phyloP scores from a whole-genome alignment of 2,888 invertebrate genomes.

The Himalopsyche kuldschensis region DNA sequence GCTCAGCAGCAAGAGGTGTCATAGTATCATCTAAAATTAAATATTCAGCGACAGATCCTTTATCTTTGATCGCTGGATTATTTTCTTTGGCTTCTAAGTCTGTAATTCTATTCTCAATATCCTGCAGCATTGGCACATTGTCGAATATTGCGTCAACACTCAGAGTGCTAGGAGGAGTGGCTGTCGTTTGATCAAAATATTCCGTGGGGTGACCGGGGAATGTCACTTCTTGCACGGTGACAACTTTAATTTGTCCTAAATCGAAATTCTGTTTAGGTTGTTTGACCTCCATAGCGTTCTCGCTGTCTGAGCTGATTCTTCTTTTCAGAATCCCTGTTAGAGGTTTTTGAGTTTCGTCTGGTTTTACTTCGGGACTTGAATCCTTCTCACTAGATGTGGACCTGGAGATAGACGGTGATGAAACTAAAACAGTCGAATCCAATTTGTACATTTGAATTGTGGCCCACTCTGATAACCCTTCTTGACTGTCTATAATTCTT shows the following conservation, averaged over 20 bases:
- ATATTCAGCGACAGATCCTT: conserved; percentile 46
- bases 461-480: conserved; percentile 36
- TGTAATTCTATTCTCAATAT: conserved; percentile 24
- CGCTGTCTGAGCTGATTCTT: conserved; percentile 25
- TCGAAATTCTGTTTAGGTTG: conserved; percentile 19
- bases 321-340: conserved; percentile 33
- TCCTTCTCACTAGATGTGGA: conserved; percentile 22
- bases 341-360: conserved; percentile 10
- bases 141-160: conserved; percentile 1
- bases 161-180: conserved; percentile 34
- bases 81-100: conserved; percentile 31
- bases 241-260: conserved; percentile 8
- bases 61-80: conserved; percentile 42
- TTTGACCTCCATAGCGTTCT: conserved; percentile 41
- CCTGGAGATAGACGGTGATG: not conserved
- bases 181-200: not conserved
- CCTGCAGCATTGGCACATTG: conserved; percentile 21
- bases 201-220: not conserved
- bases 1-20: not conserved
- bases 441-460: conserved; percentile 44
- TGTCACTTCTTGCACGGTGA: conserved; percentile 13
- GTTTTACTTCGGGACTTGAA: conserved; percentile 34
- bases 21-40: conserved; percentile 45
- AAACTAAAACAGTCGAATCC: conserved; percentile 45
- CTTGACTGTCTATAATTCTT: conserved; percentile 22